Evolutionary conservation across 2,113 vertebrate species (phyloP), one percentile per base, ranked within the genome.

Genomic region (Stictonetta naevosa): DNA sequence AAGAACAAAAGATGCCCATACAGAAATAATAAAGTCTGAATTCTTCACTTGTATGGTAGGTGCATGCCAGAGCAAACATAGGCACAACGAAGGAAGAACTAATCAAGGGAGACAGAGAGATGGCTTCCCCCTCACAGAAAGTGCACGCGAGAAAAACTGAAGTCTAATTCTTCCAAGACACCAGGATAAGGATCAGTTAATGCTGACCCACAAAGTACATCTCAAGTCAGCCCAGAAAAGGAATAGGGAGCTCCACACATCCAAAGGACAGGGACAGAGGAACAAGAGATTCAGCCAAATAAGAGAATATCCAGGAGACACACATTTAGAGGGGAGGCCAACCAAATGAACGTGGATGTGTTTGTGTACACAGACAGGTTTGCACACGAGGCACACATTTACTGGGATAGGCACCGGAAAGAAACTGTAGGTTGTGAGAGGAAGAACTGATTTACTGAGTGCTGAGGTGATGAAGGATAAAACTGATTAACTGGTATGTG

Each of bases 271-370:
- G 25, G 29, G 28, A 71, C n/a, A 60, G 31, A 89, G 42, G 34
- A 28, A 66, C 42, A n/a, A 2, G 21, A 63, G 38, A 73, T 40
- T 56, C 26, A 38, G 66, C 16, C 38, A 58, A 36, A 33, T 4
- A 7, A 31, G 3, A 66, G 10, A 67, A 29, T 18, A 59, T 34
- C 10, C 56, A 52, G n/a, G 44, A 46, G 33, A 86, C 3, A 5
- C 4, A 3, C 0, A 5, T 87, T 44, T 50, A 56, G 6, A 38
- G 48, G 20, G 21, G 0, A 74, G 31, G 14, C 26, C 58, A 11
- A 90, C 44, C 15, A 22, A n/a, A 36, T 13, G 21, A 92, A 44
- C 23, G 25, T 25, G 15, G 56, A n/a, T 0, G 1, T 5, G 14
- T 52, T 73, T 21, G 3, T 8, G 21, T 22, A 48, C 52, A 12